Percentiles rank a stretch among this genome's conserved stretches.
These are phyloP conservation scores for Fragum fragum DNA, from an alignment of 2,888 invertebrate species.

Conservation along the genomic window DNA sequence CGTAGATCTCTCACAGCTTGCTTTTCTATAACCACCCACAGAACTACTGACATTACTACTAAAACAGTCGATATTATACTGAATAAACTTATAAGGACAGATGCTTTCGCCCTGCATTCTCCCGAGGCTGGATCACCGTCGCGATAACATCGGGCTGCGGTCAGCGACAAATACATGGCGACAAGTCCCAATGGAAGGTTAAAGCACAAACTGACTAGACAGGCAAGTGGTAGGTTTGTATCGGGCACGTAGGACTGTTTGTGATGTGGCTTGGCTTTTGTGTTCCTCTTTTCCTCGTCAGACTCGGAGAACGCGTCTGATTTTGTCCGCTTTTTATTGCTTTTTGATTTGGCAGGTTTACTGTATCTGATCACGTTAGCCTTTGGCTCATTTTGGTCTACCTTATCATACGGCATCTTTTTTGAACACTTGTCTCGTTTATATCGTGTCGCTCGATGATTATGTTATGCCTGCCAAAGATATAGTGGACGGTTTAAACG, in stretches of 20 bases:
- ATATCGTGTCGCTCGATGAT: too few species aligned
- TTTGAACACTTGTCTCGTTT: too few species aligned
- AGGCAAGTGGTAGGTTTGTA: slow-evolving; percentile 72
- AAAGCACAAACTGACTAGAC: slow-evolving; percentile 73
- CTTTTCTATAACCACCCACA: slow-evolving; percentile 63
- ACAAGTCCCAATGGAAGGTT: slow-evolving; percentile 70
- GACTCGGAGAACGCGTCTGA: slow-evolving; percentile 5
- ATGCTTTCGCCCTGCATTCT: slow-evolving; percentile 63
- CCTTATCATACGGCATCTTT: slow-evolving; percentile 25
- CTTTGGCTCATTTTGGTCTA: slow-evolving; percentile 12
- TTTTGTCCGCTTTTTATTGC: slow-evolving; percentile 44
- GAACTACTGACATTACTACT: slow-evolving; percentile 68
- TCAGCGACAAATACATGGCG: slow-evolving; percentile 71
- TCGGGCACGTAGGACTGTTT: slow-evolving; percentile 60
- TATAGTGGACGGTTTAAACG: too few species aligned
- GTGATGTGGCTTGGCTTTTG: slow-evolving; percentile 10
- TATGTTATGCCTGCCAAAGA: too few species aligned
- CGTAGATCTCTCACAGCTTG: slow-evolving; percentile 45
- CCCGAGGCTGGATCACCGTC: slow-evolving; percentile 67
- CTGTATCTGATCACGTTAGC: slow-evolving; percentile 45
- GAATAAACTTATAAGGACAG: slow-evolving; percentile 69
- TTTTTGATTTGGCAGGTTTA: slow-evolving; percentile 34
- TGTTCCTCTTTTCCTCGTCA: slow-evolving; percentile 5
- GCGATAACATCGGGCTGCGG: slow-evolving; percentile 70
- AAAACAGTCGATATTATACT: slow-evolving; percentile 73